Evolutionary conservation across 2,113 vertebrate genomes (phyloP).

Genomic region (Neotragus pygmaeus): DNA sequence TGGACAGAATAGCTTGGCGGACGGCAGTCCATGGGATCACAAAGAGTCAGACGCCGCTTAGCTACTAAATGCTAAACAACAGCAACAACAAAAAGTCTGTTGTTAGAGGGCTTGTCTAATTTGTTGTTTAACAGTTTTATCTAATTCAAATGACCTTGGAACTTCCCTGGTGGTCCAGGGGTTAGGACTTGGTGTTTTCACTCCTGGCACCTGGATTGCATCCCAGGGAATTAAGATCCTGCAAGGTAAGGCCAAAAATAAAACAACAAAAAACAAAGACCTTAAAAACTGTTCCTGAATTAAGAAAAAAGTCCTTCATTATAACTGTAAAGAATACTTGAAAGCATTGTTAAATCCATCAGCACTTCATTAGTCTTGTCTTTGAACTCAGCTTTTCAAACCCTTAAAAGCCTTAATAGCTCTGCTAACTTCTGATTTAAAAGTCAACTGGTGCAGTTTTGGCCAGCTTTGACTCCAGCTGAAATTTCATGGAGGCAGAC

Average conservation of each 20-base stretch:
- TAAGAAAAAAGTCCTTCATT: not conserved
- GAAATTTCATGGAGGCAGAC: not conserved
- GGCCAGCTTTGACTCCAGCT: not conserved
- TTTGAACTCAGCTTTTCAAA: constrained; percentile 25
- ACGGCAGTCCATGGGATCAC: not conserved
- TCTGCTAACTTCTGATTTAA: not conserved
- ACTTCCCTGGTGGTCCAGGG: not conserved
- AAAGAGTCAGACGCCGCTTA: not conserved
- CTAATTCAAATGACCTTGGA: not conserved
- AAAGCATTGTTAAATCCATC: not conserved
- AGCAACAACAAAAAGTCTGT: not conserved
- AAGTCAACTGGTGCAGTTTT: not conserved
- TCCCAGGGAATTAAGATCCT: not conserved
- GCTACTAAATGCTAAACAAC: not conserved
- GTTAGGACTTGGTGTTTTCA: not conserved
- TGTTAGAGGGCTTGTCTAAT: not conserved
- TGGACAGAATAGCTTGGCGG: not conserved
- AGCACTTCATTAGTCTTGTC: not conserved
- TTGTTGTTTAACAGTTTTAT: not conserved
- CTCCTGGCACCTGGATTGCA: not conserved
- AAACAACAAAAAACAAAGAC: not conserved
- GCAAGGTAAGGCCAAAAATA: not conserved
- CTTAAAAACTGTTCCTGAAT: not conserved
- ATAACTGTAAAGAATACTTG: not conserved
- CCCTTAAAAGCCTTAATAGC: not conserved